phyloP scores from a whole-genome alignment of 2,113 vertebrate genomes.

The Lampris megalopsis region DNA sequence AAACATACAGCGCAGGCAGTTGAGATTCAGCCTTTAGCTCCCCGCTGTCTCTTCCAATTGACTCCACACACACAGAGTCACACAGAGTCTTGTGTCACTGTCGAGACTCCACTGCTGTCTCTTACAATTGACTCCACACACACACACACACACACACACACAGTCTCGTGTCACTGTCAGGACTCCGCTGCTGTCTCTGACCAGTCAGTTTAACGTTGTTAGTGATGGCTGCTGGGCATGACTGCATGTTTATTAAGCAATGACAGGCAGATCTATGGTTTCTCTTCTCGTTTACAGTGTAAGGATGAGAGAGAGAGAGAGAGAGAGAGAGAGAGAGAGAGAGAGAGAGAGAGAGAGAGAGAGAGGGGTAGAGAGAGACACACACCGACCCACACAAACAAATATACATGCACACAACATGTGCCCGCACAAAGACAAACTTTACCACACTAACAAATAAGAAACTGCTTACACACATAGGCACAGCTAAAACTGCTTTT shows the following conservation, averaged over 20 bases:
- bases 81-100: background rate
- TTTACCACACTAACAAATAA: too few relatives aligned
- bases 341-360: background rate
- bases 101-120: constrained; percentile 44
- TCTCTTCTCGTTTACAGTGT: constrained; percentile 18
- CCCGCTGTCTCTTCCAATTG: constrained; percentile 57
- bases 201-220: constrained; percentile 45
- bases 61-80: background rate
- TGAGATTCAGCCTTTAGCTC: constrained; percentile 52
- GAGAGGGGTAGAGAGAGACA: background rate
- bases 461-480: too few relatives aligned
- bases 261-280: constrained; percentile 36
- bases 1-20: constrained; percentile 50
- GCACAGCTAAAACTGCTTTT: too few relatives aligned
- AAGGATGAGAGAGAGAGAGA: background rate
- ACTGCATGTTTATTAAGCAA: constrained; percentile 43
- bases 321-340: background rate
- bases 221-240: constrained; percentile 32
- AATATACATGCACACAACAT: too few relatives aligned
- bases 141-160: constrained; percentile 41
- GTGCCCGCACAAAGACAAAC: too few relatives aligned
- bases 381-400: too few relatives aligned
- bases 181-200: constrained; percentile 50
- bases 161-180: constrained; percentile 28
- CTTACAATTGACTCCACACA: constrained; percentile 42